These are phyloP conservation scores for Vesta saturnalis DNA, from an alignment of 2,888 invertebrate species.

Conservation along the genomic window DNA sequence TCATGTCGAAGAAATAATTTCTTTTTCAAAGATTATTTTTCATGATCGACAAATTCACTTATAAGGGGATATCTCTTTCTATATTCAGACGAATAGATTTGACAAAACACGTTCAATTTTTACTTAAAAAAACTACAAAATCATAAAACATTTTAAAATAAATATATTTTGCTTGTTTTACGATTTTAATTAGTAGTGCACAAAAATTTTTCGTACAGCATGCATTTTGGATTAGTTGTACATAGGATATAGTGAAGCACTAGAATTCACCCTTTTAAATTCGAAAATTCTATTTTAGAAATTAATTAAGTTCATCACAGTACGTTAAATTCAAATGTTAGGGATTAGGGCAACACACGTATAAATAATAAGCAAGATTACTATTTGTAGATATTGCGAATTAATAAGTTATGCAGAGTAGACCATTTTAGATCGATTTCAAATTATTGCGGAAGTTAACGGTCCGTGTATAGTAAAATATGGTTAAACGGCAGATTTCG, in stretches of 20 bases:
- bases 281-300: constrained; percentile 18
- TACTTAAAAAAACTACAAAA: no score
- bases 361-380: constrained; percentile 18
- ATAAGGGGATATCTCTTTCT: no score
- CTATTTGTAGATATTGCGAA: constrained; percentile 7
- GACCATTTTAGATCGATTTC: background rate
- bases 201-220: background rate
- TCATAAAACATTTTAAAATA: background rate
- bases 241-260: constrained; percentile 12
- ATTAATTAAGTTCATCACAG: constrained; percentile 30
- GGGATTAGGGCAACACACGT: constrained; percentile 13
- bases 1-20: constrained; percentile 24
- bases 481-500: background rate
- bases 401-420: background rate
- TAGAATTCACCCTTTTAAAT: constrained; percentile 13
- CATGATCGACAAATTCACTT: background rate
- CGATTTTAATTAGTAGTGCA: background rate
- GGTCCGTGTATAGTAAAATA: background rate
- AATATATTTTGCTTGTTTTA: background rate
- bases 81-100: no score
- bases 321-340: constrained; percentile 24
- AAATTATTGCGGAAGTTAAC: background rate
- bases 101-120: no score
- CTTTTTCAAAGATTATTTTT: background rate
- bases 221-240: background rate